Base-by-base conservation (phyloP, 1,140 invertebrate genomes). In the Drosophila athabasca region DNA sequence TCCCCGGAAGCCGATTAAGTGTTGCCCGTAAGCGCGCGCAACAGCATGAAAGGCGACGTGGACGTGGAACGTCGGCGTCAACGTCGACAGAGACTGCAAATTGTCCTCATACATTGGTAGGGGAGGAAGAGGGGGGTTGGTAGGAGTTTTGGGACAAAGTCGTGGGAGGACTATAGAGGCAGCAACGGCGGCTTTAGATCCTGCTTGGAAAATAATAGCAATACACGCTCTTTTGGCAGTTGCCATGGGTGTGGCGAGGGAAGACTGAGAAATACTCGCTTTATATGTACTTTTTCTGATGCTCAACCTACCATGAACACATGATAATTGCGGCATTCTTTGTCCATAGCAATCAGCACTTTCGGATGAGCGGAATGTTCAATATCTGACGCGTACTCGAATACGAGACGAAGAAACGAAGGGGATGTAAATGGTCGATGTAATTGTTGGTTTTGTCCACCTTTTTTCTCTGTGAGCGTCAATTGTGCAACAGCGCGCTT, bases 1-100 rank as follows among this genome's bases (percentile, higher is more conserved):
- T 88, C 79, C 84, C 83, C 84, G 84, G 79, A 88, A 88, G 83
- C 84, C 83, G 83, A 88, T 89, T 88, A 88, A 88, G 83, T 88
- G 83, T 89, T 88, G 67, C 83, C 79, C 71, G 69, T 87, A 78
- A 85, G 81, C 81, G 83, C 71, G 76, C 79, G 83, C 83, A 87
- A 87, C 83, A 87, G 83, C 79, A 69, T 88, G 83, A 81, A 85
- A 78, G 65, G 51, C 71, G 65, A 55, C 50, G 60, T 13, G 11
- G n/a, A 24, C 7, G 6, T 5, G 7, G 29, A 45, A 3, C 24
- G 57, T 44, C 48, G 55, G 8, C 51, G 43, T 45, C 59, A 49
- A 43, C 46, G 48, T 39, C 49, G 50, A 26, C 62, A 61, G 66
- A 39, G 73, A 69, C 81, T 84, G 81, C 73, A 81, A 81, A 84